A percentile compares a stretch with the other conserved stretches of the same genome.
Evolutionary conservation across 2,888 invertebrate species (phyloP).

Genomic region (Microplitis deprimator): DNA sequence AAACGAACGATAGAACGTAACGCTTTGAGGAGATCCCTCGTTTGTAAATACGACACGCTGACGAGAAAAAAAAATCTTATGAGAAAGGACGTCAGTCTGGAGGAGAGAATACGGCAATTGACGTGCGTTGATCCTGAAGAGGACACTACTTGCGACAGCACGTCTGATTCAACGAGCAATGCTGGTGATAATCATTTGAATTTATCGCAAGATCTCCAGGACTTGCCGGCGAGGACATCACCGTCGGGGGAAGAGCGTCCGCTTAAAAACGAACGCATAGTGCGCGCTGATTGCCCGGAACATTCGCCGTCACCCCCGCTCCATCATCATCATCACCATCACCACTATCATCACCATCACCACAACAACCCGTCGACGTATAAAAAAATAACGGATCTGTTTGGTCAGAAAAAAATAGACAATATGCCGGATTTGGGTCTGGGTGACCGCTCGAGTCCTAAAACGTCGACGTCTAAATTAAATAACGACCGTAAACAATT

Average conservation of each 20-base stretch:
- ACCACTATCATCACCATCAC: slow-evolving; percentile 51
- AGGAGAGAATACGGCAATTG: slow-evolving; percentile 87
- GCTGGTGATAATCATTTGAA: slow-evolving; percentile 10
- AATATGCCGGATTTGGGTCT: slow-evolving; percentile 74
- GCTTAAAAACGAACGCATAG: slow-evolving; percentile 33
- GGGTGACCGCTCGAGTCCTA: slow-evolving; percentile 66
- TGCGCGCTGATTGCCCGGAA: slow-evolving; percentile 37
- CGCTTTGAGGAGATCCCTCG: slow-evolving; percentile 84
- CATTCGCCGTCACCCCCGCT: slow-evolving; percentile 60
- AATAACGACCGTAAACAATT: slow-evolving; percentile 82
- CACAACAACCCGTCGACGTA: slow-evolving; percentile 74
- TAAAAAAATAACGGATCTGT: slow-evolving; percentile 77
- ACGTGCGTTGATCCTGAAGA: slow-evolving; percentile 88
- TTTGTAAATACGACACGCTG: slow-evolving; percentile 76
- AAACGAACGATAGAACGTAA: slow-evolving; percentile 87
- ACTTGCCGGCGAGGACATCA: slow-evolving; percentile 75
- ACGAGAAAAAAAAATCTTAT: slow-evolving; percentile 74
- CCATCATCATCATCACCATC: slow-evolving; percentile 47
- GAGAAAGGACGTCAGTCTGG: slow-evolving; percentile 82
- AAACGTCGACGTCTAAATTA: slow-evolving; percentile 69
- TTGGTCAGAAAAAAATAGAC: slow-evolving; percentile 72
- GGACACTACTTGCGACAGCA: slow-evolving; percentile 61
- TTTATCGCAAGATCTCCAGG: slow-evolving; percentile 46
- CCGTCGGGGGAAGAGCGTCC: slow-evolving; percentile 78
- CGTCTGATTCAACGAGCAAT: slow-evolving; percentile 48